These are phyloP conservation scores for Gymnogyps californianus DNA, from an alignment of 2,113 vertebrate genomes.

Conservation along the genomic window DNA sequence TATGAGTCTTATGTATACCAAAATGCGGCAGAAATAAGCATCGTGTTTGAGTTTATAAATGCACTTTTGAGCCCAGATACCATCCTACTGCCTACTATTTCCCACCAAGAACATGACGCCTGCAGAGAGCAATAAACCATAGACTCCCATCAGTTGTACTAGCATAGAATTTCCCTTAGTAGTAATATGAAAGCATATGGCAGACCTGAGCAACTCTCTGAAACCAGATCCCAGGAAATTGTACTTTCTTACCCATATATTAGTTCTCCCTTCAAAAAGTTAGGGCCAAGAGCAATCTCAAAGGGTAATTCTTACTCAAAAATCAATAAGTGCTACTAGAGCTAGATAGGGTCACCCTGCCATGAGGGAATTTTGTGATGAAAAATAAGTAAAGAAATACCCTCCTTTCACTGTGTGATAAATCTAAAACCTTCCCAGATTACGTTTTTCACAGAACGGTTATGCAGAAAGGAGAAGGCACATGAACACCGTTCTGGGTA, in stretches of 20 bases:
- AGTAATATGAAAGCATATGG: background rate
- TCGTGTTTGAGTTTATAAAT: background rate
- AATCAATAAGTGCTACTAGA: background rate
- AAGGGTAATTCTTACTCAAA: background rate
- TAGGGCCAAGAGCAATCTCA: background rate
- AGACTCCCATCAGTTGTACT: background rate
- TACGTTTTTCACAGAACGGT: background rate
- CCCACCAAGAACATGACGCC: background rate
- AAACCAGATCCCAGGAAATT: background rate
- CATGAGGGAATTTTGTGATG: background rate
- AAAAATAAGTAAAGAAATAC: background rate
- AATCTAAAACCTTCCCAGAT: background rate
- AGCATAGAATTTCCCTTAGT: background rate
- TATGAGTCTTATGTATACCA: background rate
- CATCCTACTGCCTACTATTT: background rate
- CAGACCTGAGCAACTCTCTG: background rate
- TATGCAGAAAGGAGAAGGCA: background rate
- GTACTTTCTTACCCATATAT: background rate
- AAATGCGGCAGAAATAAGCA: background rate
- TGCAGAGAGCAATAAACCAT: background rate
- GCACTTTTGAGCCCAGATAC: background rate
- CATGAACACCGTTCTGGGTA: fast-evolving
- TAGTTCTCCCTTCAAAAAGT: background rate
- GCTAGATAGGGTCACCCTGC: background rate
- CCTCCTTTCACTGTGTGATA: background rate